Base-by-base conservation (phyloP, 1,140 invertebrate species). In the Aphelinus atriplicis region DNA sequence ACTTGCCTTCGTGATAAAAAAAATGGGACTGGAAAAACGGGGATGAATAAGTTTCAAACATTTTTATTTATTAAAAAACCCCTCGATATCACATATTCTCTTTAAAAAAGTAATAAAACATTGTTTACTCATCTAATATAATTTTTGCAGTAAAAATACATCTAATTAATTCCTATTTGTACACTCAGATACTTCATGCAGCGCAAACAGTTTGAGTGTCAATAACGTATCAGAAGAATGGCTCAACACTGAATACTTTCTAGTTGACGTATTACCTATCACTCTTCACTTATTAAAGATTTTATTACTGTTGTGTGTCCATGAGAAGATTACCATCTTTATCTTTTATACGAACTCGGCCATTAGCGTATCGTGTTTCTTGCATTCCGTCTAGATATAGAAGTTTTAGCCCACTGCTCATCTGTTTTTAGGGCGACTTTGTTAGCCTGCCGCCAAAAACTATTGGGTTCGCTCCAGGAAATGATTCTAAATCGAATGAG, bases 311-410 rank as follows among this genome's bases (percentile, higher is more conserved):
- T 73, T 84, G 79, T 2, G 91, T 92, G 83, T 95, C 94, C 89
- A 93, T 91, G 43, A 95, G 84, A 0, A 97, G 88, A 81, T 94
- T 93, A 2, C 96, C 96, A 84, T 94, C 90, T 83, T 92, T 92
- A 84, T 98, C 95, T 87, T 96, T 97, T 3, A 97, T 89, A 61
- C 96, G 89, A 55, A 97, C 88, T 69, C 96, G 89, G 1, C 97
- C 97, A 83, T 93, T 96, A 0, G 94, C 90, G 85, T 97, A 98
- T 63, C 94, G 90, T 0, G 97, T 98, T 88, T 98, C 96, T 78
- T 94, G 92, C 2, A 92, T 92, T 43, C 97, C 97, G 87, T 98
- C 95, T 1, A 91, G 90, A 88, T 96, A 97, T 7, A 98, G 88
- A 55, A 94, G 90, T 87, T 98, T 98, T 0, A n/a, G n/a, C n/a